Conservation (phyloP, 2,797 vertebrate species). For the Gymnoscopelus microlampas region DNA sequence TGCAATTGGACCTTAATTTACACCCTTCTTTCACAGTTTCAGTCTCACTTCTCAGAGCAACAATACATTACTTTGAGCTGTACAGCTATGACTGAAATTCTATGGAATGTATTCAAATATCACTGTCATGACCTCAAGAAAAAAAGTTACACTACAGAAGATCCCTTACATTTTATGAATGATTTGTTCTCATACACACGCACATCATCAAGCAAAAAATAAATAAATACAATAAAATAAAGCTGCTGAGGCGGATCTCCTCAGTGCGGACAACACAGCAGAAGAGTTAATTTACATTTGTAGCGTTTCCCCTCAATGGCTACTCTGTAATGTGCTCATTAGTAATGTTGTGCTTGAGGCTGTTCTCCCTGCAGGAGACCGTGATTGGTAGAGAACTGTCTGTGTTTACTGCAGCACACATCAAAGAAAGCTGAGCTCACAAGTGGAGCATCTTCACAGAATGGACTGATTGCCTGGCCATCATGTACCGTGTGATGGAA, state of each 20-base stretch:
- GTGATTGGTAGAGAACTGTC: conserved; percentile 67
- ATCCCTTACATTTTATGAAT: too few relatives aligned
- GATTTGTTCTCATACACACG: background rate
- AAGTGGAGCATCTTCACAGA: conserved; percentile 67
- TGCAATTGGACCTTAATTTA: too few relatives aligned
- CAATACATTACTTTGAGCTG: too few relatives aligned
- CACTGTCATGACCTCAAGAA: too few relatives aligned
- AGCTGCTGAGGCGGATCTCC: background rate
- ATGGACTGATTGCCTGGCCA: conserved; percentile 73
- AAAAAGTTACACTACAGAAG: too few relatives aligned
- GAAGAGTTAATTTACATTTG: conserved; percentile 79
- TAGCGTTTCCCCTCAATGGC: conserved; percentile 76
- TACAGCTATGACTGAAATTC: too few relatives aligned
- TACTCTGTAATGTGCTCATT: conserved; percentile 85
- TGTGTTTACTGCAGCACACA: conserved; percentile 80
- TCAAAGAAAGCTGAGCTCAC: conserved; percentile 75
- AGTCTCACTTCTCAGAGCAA: too few relatives aligned
- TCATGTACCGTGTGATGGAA: too few relatives aligned
- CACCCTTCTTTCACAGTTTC: too few relatives aligned
- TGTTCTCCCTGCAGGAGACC: conserved; percentile 69
- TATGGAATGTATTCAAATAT: too few relatives aligned
- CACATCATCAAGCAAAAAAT: background rate
- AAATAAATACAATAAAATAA: too few relatives aligned
- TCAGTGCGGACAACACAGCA: conserved; percentile 55
- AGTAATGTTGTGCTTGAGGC: conserved; percentile 77